These are phyloP conservation scores for Drosophila melanica DNA, from an alignment of 1,140 invertebrate species.

Conservation along the genomic window DNA sequence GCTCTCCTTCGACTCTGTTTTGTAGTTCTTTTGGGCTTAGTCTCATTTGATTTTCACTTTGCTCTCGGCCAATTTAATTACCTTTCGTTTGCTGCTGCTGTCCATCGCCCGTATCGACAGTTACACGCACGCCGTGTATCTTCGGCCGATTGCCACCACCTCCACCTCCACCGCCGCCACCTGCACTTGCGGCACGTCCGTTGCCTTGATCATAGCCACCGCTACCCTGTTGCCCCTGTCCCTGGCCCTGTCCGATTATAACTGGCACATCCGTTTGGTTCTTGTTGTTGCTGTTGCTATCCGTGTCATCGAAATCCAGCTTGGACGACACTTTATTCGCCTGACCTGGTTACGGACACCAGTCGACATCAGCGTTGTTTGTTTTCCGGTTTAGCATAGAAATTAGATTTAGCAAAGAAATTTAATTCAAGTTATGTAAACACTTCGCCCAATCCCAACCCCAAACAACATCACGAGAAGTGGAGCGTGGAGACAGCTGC, in stretches of 20 bases:
- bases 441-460: constrained; percentile 29
- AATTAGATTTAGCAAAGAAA: constrained; percentile 74
- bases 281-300: constrained; percentile 42
- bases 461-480: constrained; percentile 47
- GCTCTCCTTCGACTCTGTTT: constrained; percentile 79
- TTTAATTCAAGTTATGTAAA: constrained; percentile 79
- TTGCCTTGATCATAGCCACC: constrained; percentile 59
- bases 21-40: constrained; percentile 24
- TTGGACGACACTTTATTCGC: constrained; percentile 80
- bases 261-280: constrained; percentile 65
- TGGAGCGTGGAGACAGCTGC: constrained; percentile 60
- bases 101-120: constrained; percentile 81
- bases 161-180: not conserved
- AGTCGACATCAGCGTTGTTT: constrained; percentile 54
- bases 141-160: constrained; percentile 73
- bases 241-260: constrained; percentile 52
- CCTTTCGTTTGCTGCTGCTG: constrained; percentile 82
- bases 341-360: constrained; percentile 66
- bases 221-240: constrained; percentile 52
- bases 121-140: constrained; percentile 83
- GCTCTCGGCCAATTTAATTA: constrained; percentile 68
- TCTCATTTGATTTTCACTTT: constrained; percentile 42
- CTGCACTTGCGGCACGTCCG: constrained; percentile 33
- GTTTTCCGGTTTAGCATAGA: constrained; percentile 79
- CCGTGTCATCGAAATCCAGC: constrained; percentile 79